Base-by-base conservation (phyloP, 1,140 invertebrate genomes). In the Cydia pomonella region DNA sequence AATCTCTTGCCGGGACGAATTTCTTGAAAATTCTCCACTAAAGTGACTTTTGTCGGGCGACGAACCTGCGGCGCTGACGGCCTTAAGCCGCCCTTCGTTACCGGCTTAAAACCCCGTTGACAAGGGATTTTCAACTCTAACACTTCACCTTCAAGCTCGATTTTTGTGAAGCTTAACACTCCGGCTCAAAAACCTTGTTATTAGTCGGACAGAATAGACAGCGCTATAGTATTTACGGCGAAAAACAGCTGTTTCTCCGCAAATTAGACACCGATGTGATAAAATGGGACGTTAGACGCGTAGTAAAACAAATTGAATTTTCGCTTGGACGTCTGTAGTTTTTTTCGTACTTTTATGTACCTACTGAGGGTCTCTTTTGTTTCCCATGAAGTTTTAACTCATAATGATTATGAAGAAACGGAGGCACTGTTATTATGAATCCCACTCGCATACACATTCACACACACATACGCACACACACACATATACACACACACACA, bases 81-180 rank as follows among this genome's bases (percentile, higher is more conserved):
- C 18, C 64, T 75, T 82, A 82, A 80, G 77, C 79, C 50, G 53
- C 77, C 80, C 81, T 83, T 81, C 79, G 80, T 76, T 80, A 38
- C 71, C 66, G 73, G 80, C 76, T 83, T 83, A 80, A 72, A 63
- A 25, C 12, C 76, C 47, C 76, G 44, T 29, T 66, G 66, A 72
- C 27, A 33, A 29, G 12, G n/a, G 29, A 69, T 69, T 41, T 21
- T 18, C 25, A 33, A 69, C 64, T 69, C 29, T 69, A 21, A 33
- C 29, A 69, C 64, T 16, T 38, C n/a, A 41, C 5, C 21, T 2
- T 69, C 2, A n/a, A 33, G 7, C 64, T 69, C 29, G 2, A 69
- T 69, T 69, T 69, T 33, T 13, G 16, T 9, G 12, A 23, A 59
- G 23, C 64, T 13, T 33, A 18, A 33, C 0, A 38, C n/a, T 10